Conservation (phyloP, 1,140 invertebrate species). For the Lerema accius region DNA sequence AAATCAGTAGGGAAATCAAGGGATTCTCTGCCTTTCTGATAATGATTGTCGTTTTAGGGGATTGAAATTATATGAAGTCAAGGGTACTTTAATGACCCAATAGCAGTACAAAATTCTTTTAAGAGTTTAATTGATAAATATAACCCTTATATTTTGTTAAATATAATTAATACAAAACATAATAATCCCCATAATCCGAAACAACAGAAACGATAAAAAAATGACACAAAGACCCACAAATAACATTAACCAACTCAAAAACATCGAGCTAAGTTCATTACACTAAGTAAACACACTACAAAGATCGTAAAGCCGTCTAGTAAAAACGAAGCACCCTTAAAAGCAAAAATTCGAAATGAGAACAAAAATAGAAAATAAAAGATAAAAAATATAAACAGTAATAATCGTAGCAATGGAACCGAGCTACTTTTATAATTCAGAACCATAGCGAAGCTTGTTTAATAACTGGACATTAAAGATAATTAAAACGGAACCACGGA, state of each 20-base stretch:
- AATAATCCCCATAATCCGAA: background rate
- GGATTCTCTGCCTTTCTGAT: too few relatives aligned
- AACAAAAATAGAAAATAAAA: conserved; percentile 26
- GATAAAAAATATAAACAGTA: conserved; percentile 29
- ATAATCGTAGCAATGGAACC: conserved; percentile 27
- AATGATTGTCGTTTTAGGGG: too few relatives aligned
- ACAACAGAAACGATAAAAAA: background rate
- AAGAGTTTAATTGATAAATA: too few relatives aligned
- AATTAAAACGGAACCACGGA: conserved; percentile 32
- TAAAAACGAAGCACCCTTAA: conserved; percentile 19
- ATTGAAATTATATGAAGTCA: too few relatives aligned
- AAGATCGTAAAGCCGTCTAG: conserved; percentile 23
- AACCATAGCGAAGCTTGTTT: conserved; percentile 29
- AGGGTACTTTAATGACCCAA: too few relatives aligned
- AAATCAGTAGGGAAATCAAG: too few relatives aligned
- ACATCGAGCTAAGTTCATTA: conserved; percentile 5
- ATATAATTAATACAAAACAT: too few relatives aligned
- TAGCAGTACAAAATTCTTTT: too few relatives aligned
- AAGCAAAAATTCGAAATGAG: conserved; percentile 21
- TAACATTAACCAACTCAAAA: background rate
- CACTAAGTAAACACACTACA: conserved; percentile 21
- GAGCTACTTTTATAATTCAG: conserved; percentile 31
- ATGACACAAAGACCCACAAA: background rate
- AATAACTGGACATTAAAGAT: conserved; percentile 34
- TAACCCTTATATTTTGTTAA: too few relatives aligned